Evolutionary conservation across 2,888 invertebrate genomes (phyloP), one percentile per base, ranked within the genome.

Genomic region (Epinotia demarniana): DNA sequence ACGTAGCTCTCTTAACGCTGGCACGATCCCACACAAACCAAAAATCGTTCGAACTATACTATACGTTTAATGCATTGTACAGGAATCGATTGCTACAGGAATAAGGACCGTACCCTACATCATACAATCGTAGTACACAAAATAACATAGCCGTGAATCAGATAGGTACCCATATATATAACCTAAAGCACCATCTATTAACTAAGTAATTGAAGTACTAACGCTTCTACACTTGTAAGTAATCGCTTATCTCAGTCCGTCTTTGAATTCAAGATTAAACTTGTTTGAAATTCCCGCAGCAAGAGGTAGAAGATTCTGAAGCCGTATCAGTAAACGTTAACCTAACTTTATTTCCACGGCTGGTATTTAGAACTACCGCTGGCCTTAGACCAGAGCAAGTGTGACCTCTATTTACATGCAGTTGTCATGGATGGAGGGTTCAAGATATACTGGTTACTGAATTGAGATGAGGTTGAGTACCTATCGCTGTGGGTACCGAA

Each of bases 261-360:
- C 23, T 43, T 68, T 39, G 57, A 19, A 16, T 68, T 16, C 43
- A 58, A 57, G 68, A 68, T 58, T 68, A 58, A 68, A 68, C 68
- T 68, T 68, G 55, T 67, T 57, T 19, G 67, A 39, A 67, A 67
- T 67, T 67, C 39, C 55, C 67, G 57, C 67, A 27, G 16, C 43
- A 46, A 11, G 33, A 70, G 19, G 57, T 57, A 49, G 49, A 69
- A 18, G 8, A 58, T 19, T 46, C 16, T 18, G 60, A 66, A 66
- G 66, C 61, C 71, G 39, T 75, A 75, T 81, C 81, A 80, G 77
- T 80, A 85, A 85, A 87, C 85, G 82, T 86, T 87, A 80, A 78
- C 81, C 81, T 82, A 83, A 86, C 88, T 90, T 89, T 89, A 89
- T 84, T 82, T 83, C 82, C 80, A 81, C 83, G 13, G 43, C 13